Conservation (phyloP, 1,140 invertebrate species). For the Cherax destructor region DNA sequence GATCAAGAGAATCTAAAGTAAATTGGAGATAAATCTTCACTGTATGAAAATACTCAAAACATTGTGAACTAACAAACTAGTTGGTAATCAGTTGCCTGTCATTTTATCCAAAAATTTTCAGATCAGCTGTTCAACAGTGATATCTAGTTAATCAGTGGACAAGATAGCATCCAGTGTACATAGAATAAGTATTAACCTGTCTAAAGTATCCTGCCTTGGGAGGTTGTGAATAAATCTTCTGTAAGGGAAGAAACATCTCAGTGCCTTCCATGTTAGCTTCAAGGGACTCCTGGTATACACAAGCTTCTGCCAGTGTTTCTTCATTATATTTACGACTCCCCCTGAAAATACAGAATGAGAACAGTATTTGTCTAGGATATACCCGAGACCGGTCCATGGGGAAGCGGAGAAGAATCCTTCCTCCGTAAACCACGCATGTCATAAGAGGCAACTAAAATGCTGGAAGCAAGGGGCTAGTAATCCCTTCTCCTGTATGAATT, state of each 20-base stretch:
- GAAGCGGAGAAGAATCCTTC: too few species aligned
- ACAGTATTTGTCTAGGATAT: neutral
- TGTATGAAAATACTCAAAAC: neutral
- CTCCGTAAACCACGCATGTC: too few species aligned
- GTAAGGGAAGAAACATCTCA: neutral
- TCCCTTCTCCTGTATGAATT: too few species aligned
- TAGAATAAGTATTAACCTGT: neutral
- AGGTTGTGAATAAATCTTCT: neutral
- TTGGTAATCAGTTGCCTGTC: neutral
- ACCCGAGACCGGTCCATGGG: neutral
- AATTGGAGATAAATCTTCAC: neutral
- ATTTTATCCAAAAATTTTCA: neutral
- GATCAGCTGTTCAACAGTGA: neutral
- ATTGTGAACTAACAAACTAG: neutral
- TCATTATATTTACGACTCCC: neutral
- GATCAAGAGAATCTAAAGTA: conserved; percentile 12
- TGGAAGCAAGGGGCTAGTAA: too few species aligned
- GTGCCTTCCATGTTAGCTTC: neutral
- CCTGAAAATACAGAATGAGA: neutral
- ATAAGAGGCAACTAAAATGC: too few species aligned
- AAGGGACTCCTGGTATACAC: neutral
- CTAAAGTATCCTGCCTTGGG: neutral
- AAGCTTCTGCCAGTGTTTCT: neutral
- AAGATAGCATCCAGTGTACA: neutral
- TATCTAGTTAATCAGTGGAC: neutral